Conservation (phyloP, 2,113 vertebrate species). For the Hystrix brachyura region DNA sequence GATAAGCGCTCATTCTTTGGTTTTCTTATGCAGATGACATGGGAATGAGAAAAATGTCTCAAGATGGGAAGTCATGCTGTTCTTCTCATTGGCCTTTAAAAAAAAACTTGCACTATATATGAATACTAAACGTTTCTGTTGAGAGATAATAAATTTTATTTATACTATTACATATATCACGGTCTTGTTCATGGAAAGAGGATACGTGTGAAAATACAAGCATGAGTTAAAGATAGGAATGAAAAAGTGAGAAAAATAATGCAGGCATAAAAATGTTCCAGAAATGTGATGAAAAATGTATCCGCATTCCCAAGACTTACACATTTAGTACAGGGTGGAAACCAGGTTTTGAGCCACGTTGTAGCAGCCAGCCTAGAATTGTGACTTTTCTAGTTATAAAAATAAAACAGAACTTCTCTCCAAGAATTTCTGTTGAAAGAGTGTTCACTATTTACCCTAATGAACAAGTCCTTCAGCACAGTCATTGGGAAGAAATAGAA, state of each 20-base stretch:
- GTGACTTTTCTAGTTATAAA: background rate
- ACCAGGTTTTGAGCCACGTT: background rate
- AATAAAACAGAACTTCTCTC: background rate
- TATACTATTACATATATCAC: background rate
- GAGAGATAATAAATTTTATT: background rate
- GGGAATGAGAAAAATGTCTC: background rate
- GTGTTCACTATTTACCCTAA: background rate
- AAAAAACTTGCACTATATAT: background rate
- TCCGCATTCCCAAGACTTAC: background rate
- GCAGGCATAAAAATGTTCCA: background rate
- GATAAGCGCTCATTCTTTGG: background rate
- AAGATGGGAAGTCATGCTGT: background rate
- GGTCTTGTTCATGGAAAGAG: background rate
- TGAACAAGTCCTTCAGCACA: background rate
- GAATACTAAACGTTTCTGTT: constrained; percentile 27
- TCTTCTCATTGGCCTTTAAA: background rate
- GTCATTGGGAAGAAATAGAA: background rate
- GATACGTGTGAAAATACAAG: background rate
- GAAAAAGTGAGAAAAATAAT: background rate
- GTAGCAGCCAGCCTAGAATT: background rate
- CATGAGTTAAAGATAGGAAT: background rate
- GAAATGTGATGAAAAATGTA: background rate
- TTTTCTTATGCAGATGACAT: background rate
- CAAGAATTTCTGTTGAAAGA: background rate
- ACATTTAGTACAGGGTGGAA: background rate